Base-by-base conservation (phyloP, 2,113 vertebrate species). In the Anseranas semipalmata region DNA sequence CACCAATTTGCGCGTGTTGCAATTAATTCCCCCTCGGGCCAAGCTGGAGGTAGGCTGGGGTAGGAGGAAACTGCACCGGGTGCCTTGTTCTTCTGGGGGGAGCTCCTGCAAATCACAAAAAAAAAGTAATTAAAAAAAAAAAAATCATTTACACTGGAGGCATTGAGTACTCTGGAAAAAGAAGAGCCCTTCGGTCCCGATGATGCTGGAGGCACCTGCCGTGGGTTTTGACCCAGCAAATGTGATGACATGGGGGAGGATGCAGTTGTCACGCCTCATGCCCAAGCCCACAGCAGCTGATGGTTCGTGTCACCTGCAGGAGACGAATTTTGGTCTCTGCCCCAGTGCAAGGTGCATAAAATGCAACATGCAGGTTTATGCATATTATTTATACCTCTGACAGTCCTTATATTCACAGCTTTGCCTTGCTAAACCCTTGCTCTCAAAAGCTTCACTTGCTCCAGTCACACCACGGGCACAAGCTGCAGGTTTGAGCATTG, bases 211-310 rank as follows among this genome's bases (percentile, higher is more conserved):
- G 18, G 46, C 22, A 52, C 58, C 66, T 75, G 27, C 2, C 3
- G 55, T 63, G 28, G 28, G 27, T 35, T 95, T 92, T 84, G 52
- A 71, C 28, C 28, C 85, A 83, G 48, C 33, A 55, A 46, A 78
- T 28, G 22, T 33, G 33, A 18, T 33, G 66, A 82, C 4, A 12
- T 17, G 32, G 19, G 28, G 7, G 10, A 0, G 82, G n/a, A 76
- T 5, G 12, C 1, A 1, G n/a, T 32, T 35, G 28, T 28, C 59
- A 41, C 2, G 3, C 35, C 48, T 50, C 6, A 1, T 3, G 16
- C 21, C n/a, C 43, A 39, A 68, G 58, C 43, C 68, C 2, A 0
- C 59, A 87, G 68, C 20, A 16, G 52, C 30, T 75, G 35, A 30
- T 11, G 27, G 24, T 87, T 35, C 19, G 12, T 15, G 58, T 41